Percentiles rank a stretch among this genome's conserved stretches.
Evolutionary conservation across 2,888 invertebrate species (phyloP).

Genomic region (Drosophila kuntzei): DNA sequence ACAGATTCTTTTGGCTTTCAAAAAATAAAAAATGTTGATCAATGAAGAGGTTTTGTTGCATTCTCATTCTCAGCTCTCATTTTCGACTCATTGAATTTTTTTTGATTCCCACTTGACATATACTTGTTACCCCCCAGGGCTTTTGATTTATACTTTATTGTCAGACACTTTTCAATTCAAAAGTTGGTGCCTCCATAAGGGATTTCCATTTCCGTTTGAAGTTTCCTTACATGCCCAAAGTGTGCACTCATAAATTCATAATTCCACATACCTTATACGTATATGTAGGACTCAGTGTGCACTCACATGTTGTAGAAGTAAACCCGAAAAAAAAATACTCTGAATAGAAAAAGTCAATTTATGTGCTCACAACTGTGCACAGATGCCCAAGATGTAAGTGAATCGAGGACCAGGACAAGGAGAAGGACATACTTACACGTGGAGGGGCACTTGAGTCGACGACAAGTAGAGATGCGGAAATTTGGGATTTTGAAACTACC

Average conservation of each 20-base stretch:
- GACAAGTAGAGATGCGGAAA: slow-evolving; percentile 67
- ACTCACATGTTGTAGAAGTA: slow-evolving; percentile 20
- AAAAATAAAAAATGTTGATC: neutral
- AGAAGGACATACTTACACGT: slow-evolving; percentile 18
- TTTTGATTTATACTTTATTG: slow-evolving; percentile 22
- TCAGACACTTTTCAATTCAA: slow-evolving; percentile 30
- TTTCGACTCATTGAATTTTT: neutral
- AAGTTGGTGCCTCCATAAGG: slow-evolving; percentile 39
- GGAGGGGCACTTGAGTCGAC: slow-evolving; percentile 73
- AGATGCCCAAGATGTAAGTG: slow-evolving; percentile 52
- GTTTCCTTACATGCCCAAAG: slow-evolving; percentile 31
- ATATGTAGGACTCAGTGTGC: slow-evolving; percentile 11
- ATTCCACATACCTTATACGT: slow-evolving; percentile 19
- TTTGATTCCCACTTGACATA: slow-evolving; percentile 35
- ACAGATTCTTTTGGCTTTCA: neutral
- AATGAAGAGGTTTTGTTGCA: neutral
- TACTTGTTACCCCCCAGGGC: slow-evolving; percentile 31
- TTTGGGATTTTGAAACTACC: slow-evolving; percentile 37
- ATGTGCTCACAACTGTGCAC: slow-evolving; percentile 73
- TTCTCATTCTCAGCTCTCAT: neutral
- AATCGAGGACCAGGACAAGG: slow-evolving; percentile 26
- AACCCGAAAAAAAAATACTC: slow-evolving; percentile 20
- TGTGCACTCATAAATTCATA: slow-evolving; percentile 66
- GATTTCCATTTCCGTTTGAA: slow-evolving; percentile 64
- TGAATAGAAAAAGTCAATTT: slow-evolving; percentile 53